Evolutionary conservation across 2,113 vertebrate genomes (phyloP).

Genomic region (Oplegnathus fasciatus): DNA sequence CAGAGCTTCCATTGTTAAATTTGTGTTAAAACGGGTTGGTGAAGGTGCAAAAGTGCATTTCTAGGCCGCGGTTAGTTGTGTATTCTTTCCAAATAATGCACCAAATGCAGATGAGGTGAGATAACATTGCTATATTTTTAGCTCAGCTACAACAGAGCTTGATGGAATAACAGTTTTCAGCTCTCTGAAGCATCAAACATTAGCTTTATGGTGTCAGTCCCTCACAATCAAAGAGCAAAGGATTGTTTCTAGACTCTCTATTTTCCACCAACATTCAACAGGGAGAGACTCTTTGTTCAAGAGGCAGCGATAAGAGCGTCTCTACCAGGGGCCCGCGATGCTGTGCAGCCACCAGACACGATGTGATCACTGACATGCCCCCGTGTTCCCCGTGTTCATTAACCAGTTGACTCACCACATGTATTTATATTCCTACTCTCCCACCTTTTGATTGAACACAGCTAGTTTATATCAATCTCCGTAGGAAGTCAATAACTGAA

Average conservation of each 20-base stretch:
- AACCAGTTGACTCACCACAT: neutral
- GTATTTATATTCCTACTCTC: slow-evolving; percentile 17
- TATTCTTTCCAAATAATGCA: neutral
- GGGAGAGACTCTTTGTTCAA: slow-evolving; percentile 17
- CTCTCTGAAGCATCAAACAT: slow-evolving; percentile 20
- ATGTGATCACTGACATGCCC: slow-evolving; percentile 21
- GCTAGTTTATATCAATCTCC: slow-evolving; percentile 13
- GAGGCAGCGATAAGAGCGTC: slow-evolving; percentile 23
- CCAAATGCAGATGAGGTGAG: neutral
- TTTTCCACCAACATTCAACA: slow-evolving; percentile 2
- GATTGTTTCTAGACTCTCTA: neutral
- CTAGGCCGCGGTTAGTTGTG: neutral
- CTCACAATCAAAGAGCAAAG: neutral
- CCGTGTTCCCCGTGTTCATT: neutral
- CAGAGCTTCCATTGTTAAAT: slow-evolving; percentile 6
- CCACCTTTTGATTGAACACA: slow-evolving; percentile 19
- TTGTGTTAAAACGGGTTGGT: neutral
- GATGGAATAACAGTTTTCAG: neutral
- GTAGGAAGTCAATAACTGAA: slow-evolving; percentile 36
- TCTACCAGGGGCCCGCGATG: neutral
- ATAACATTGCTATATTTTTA: slow-evolving; percentile 5
- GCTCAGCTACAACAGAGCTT: neutral
- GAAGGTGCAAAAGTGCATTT: neutral
- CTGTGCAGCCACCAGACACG: slow-evolving; percentile 15
- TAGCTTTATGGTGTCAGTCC: slow-evolving; percentile 8